Base-by-base conservation (phyloP, 2,888 invertebrate genomes). In the Octonoba sinensis region DNA sequence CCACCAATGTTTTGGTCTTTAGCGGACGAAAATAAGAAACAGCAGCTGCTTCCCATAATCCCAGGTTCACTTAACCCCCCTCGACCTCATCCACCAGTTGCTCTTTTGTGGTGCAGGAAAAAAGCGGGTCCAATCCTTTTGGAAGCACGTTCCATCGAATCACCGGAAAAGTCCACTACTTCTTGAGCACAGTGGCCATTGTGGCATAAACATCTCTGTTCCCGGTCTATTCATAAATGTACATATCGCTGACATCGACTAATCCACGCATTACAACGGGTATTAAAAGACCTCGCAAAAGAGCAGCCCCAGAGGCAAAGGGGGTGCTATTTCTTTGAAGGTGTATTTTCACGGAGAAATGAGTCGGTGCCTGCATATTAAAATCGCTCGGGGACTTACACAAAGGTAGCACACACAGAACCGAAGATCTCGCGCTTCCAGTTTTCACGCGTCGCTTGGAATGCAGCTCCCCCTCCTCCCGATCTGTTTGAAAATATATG, bases 261-360 rank as follows among this genome's bases (percentile, higher is more conserved):
- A 60, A 75, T 75, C 75, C 67, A 36, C 36, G 66, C 59, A 75
- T 75, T 75, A 75, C 75, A 75, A 60, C 27, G 75, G 67, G 75
- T 75, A 75, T 75, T 75, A 75, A 75, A 66, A 49, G 22, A 11
- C 24, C 27, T 57, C 27, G 22, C 51, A 74, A 74, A 66, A 66
- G 74, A 18, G 74, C 66, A 74, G 60, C 66, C 36, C 49, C 36
- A 15, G 56, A 64, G 71, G 62, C 73, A 54, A 64, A 20, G 22
- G 8, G 16, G 51, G 44, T 65, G 36, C 8, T 20, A 15, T 62
- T 71, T 74, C 66, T 66, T 74, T 74, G 66, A 70, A 62, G 67
- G 67, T 51, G 75, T 67, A 75, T 75, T 75, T n/a, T 75, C 51
- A 75, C 75, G 67, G 60, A 51, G 60, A 75, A 75, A 75, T 67